Evolutionary conservation across 2,113 vertebrate genomes (phyloP), one percentile per base, ranked within the genome.

Genomic region (Rousettus leschenaultii): DNA sequence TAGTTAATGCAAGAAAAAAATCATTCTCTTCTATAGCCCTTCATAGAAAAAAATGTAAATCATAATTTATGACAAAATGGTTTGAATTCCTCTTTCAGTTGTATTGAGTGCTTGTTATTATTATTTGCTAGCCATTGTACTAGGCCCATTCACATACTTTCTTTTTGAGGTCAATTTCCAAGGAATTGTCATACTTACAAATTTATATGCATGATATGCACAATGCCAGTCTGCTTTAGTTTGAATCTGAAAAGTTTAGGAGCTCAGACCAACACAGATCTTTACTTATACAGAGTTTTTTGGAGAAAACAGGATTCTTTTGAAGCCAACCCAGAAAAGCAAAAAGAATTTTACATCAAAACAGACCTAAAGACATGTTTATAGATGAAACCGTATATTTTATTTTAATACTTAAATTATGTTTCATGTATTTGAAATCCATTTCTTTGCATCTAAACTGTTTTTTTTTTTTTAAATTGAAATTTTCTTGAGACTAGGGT

Each of bases 351-450:
- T 79, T 40, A 70, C 18, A 35, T 86, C 43, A 82, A 95, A 94
- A 90, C 71, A 91, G 57, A 90, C 18, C 38, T 71, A 75, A 92
- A 93, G 86, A 93, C 13, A 89, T 78, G 48, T 79, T 97, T 93
- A 89, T 70, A 96, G 79, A 77, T 87, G 19, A 53, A 95, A 86
- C 21, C 57, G 26, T 57, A 21, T 65, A 45, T 94, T 95, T 96
- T 93, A 51, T 95, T 95, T 95, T 57, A 95, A 59, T 86, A 73
- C 21, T 92, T 96, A 84, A 74, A 75, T 93, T 87, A 94, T 59
- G 18, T 66, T 91, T 91, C 18, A 11, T 91, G 59, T 93, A 63
- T 93, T 93, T 95, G 89, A 94, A 79, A 95, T 92, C 63, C 87
- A 3, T 92, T 86, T 92, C 74, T 87, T 92, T 63, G 21, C 15